phyloP scores from a whole-genome alignment of 2,113 vertebrate genomes.

The Hoplias malabaricus region DNA sequence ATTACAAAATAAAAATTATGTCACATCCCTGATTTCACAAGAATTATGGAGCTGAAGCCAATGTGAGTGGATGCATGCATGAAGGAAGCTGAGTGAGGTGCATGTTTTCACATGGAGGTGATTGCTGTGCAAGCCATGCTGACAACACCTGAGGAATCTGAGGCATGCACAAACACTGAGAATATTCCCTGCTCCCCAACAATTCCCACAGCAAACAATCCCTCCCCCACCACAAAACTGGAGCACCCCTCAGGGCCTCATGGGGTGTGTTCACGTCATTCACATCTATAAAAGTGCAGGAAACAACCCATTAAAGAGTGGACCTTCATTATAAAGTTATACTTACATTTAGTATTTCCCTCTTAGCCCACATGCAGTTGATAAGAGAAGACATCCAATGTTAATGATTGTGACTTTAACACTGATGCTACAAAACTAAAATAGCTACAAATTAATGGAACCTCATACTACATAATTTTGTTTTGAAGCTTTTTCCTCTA shows the following conservation, averaged over 20 bases:
- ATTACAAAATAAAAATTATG: not conserved
- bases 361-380: not conserved
- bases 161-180: constrained; percentile 65
- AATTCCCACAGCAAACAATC: not conserved
- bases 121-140: constrained; percentile 64
- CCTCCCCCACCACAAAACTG: constrained; percentile 24
- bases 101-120: constrained; percentile 63
- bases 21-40: not conserved
- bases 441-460: no score
- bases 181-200: constrained; percentile 43
- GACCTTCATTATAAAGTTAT: not conserved
- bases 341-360: no score
- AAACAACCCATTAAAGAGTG: not conserved
- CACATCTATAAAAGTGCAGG: not conserved
- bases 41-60: not conserved
- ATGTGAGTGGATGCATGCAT: not conserved
- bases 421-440: no score
- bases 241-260: not conserved
- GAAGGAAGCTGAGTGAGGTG: constrained; percentile 36
- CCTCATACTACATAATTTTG: no score
- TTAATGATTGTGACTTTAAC: no score
- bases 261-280: not conserved
- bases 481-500: no score
- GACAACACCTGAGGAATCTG: constrained; percentile 76
- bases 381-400: no score